Conservation (phyloP, 2,888 invertebrate species). For the Philhelius pedissequus region DNA sequence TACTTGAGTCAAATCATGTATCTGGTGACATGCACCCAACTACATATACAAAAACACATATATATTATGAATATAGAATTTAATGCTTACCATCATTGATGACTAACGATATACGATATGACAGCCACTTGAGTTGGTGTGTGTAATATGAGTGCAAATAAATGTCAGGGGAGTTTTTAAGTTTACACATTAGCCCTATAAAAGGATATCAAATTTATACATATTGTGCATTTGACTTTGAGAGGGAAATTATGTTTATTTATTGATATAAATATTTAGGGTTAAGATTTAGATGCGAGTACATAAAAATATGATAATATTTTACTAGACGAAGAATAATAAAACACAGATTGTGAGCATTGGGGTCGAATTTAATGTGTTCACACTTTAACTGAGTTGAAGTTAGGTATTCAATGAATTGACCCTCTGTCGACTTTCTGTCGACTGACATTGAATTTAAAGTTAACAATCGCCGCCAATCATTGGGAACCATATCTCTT, state of each 20-base stretch:
- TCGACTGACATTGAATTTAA: no score
- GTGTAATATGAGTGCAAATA: constrained; percentile 3
- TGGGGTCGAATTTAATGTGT: no score
- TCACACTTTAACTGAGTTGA: no score
- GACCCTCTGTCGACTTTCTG: no score
- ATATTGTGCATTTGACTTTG: constrained; percentile 2
- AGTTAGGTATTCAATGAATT: no score
- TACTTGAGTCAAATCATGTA: constrained; percentile 32
- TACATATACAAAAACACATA: neutral
- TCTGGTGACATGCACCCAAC: neutral
- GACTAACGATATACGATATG: neutral
- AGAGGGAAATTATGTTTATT: neutral
- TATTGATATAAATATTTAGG: neutral
- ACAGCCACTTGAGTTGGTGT: constrained; percentile 3
- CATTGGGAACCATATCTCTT: no score
- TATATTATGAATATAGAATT: neutral
- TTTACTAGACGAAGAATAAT: neutral
- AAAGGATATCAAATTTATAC: neutral
- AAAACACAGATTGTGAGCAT: no score
- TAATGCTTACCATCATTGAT: neutral
- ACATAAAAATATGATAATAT: neutral
- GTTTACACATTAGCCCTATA: neutral
- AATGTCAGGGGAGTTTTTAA: constrained; percentile 7
- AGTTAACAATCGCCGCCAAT: no score
- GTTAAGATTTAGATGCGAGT: neutral